These are phyloP conservation scores for Brachionus calyciflorus DNA, from an alignment of 1,140 invertebrate genomes.

Conservation along the genomic window DNA sequence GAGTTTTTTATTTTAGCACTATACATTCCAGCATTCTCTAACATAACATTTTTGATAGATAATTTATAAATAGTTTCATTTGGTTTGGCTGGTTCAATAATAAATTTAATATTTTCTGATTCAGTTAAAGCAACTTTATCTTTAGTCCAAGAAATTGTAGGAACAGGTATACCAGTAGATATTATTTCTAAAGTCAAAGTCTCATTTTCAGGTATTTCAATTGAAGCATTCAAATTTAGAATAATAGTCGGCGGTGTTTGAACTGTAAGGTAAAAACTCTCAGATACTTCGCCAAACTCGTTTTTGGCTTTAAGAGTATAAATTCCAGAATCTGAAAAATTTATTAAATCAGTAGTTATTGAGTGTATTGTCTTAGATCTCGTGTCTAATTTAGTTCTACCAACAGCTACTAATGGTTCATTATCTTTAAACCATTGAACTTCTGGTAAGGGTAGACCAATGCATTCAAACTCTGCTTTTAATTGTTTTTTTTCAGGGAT, in stretches of 20 bases:
- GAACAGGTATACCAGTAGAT: slow-evolving; percentile 17
- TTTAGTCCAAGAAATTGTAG: not conserved
- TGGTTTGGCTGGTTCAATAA: not conserved
- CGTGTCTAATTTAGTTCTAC: slow-evolving; percentile 12
- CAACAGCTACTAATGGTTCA: not conserved
- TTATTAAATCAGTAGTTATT: slow-evolving; percentile 73
- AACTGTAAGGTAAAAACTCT: not conserved
- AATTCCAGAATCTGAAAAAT: slow-evolving; percentile 74
- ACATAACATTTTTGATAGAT: not conserved
- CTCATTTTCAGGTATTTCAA: slow-evolving; percentile 30
- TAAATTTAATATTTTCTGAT: not conserved
- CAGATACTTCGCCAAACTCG: slow-evolving; percentile 68
- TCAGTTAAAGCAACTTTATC: not conserved
- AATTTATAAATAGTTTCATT: slow-evolving; percentile 60
- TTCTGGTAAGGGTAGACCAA: slow-evolving; percentile 7
- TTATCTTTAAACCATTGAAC: slow-evolving; percentile 19
- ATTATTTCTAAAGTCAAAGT: not conserved
- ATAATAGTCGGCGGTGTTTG: not conserved
- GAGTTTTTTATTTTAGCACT: slow-evolving; percentile 7
- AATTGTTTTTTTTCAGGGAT: slow-evolving; percentile 25
- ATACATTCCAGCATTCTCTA: slow-evolving; percentile 24
- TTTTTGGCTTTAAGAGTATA: slow-evolving; percentile 79
- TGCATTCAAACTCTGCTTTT: slow-evolving; percentile 25
- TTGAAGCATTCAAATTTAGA: not conserved
- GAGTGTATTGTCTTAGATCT: slow-evolving; percentile 39